A percentile compares a stretch with the other conserved stretches of the same genome.
Evolutionary conservation across 2,113 vertebrate genomes (phyloP).

Genomic region (Opisthocomus hoazin): DNA sequence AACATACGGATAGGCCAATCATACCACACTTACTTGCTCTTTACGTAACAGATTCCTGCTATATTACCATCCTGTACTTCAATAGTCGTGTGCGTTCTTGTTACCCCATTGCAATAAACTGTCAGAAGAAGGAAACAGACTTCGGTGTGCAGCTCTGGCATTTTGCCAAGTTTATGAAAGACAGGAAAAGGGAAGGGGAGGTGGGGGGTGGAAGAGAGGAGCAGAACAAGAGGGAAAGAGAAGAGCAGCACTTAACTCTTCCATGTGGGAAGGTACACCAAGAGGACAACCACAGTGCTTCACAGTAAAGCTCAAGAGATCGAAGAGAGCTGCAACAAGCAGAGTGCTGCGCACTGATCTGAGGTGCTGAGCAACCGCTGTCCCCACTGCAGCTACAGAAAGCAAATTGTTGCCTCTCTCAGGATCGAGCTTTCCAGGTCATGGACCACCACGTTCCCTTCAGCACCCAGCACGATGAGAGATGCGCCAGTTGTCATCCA

Average conservation of each 20-base stretch:
- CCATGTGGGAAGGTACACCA: background rate
- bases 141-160: background rate
- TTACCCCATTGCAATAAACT: background rate
- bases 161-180: background rate
- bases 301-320: background rate
- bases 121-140: background rate
- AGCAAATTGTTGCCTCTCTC: background rate
- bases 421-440: background rate
- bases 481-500: background rate
- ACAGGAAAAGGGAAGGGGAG: background rate
- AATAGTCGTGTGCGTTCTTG: background rate
- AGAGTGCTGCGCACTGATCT: accelerated
- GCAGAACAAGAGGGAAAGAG: background rate
- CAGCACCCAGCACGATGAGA: background rate
- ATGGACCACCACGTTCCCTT: accelerated
- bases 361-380: background rate
- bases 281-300: background rate
- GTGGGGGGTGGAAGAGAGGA: accelerated
- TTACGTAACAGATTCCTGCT: background rate
- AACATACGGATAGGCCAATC: background rate
- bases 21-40: background rate
- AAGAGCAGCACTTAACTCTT: background rate
- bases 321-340: background rate
- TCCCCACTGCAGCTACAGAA: background rate
- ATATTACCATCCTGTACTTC: background rate